Evolutionary conservation across 2,888 invertebrate genomes (phyloP), one percentile per base, ranked within the genome.

Genomic region (Exocentrus adspersus): DNA sequence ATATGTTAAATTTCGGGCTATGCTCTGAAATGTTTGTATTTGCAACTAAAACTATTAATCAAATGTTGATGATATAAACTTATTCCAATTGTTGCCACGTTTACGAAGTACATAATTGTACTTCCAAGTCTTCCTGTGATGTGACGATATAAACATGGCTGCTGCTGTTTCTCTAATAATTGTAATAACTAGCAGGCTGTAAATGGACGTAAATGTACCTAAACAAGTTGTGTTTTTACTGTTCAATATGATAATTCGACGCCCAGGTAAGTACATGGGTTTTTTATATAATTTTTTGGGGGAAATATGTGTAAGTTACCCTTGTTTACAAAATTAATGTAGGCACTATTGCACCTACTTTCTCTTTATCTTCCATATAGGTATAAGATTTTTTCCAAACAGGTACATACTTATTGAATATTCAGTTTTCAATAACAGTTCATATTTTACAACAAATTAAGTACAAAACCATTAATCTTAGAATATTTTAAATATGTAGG

Each of bases 111-210:
- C n/a, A 57, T 64, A 63, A 53, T 63, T 63, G 62, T 69, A 78
- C 77, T 77, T 69, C 73, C 70, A 37, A 37, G 37, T 37, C 14
- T 37, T 37, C 37, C 37, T 37, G 37, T 37, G 37, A 37, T 74
- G 57, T 68, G 73, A 73, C 72, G 66, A 72, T 70, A 77, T 81
- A 81, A 82, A 81, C 81, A 81, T 82, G 82, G 82, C 82, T 81
- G 79, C 82, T 81, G 76, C 68, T 72, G 70, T 68, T 70, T 70
- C 37, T 37, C 12, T n/a, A 37, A 37, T 37, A 37, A 66, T 68
- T 67, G 70, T 70, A 71, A 64, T 70, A 68, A 65, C 65, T 70
- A 69, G 69, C 61, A 67, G 54, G 50, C 56, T 62, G 62, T 68
- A 62, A 68, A 73, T 74, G 72, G 68, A 70, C 61, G 68, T 70